Conservation (phyloP, 2,888 invertebrate genomes). For the Troilus luridus region DNA sequence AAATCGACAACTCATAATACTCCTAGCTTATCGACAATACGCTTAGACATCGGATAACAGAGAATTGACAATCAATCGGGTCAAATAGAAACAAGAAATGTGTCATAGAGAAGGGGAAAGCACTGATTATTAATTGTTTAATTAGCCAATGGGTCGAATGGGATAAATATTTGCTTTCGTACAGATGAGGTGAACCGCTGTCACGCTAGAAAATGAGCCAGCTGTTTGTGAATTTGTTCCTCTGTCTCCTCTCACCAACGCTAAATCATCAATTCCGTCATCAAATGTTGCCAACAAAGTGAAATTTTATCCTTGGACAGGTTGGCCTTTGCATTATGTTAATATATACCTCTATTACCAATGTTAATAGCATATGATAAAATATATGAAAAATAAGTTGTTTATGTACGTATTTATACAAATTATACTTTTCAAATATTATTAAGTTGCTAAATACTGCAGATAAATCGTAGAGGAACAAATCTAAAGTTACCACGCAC, state of each 20-base stretch:
- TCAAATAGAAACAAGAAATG: neutral
- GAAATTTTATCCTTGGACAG: neutral
- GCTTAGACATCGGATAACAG: neutral
- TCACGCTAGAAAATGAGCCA: neutral
- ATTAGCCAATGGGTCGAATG: neutral
- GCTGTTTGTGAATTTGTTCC: conserved; percentile 19
- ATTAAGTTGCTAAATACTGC: too few relatives aligned
- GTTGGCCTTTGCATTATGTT: neutral
- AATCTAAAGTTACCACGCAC: too few relatives aligned
- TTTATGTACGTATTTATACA: too few relatives aligned
- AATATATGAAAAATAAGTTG: too few relatives aligned
- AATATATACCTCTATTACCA: neutral
- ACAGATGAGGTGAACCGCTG: neutral
- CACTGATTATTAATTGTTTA: conserved; percentile 46
- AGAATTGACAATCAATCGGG: neutral
- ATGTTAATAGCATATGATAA: neutral
- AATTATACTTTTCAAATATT: too few relatives aligned
- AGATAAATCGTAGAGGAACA: too few relatives aligned
- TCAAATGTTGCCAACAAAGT: neutral
- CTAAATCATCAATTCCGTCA: neutral
- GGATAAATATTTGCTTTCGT: conserved; percentile 23
- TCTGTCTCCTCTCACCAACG: neutral
- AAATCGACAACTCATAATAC: neutral
- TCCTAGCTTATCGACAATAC: neutral
- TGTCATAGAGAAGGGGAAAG: neutral